phyloP scores from a whole-genome alignment of 2,113 vertebrate genomes.

The Stegostoma tigrinum region DNA sequence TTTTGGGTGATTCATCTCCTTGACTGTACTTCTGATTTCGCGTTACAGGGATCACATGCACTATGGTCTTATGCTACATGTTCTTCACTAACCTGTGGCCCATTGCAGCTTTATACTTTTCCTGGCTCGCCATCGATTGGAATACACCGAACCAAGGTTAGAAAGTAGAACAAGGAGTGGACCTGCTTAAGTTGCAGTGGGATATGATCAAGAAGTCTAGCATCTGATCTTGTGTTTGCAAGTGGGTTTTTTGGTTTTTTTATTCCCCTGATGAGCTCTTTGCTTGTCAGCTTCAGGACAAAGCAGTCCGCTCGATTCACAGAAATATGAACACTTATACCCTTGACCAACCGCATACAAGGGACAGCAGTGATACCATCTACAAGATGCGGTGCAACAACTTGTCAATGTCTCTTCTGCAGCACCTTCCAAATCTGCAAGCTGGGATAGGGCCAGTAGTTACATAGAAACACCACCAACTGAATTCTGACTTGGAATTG shows the following conservation, averaged over 20 bases:
- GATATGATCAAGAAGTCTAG: too few relatives aligned
- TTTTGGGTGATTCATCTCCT: neutral
- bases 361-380: too few relatives aligned
- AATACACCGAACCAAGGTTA: slow-evolving; percentile 89
- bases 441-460: neutral
- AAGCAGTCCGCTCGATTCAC: neutral
- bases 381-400: too few relatives aligned
- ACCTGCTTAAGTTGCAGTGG: neutral
- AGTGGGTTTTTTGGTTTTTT: neutral
- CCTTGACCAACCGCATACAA: neutral
- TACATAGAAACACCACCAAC: neutral
- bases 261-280: neutral
- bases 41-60: slow-evolving; percentile 66
- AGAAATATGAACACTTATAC: neutral
- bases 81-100: slow-evolving; percentile 91
- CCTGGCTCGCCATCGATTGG: slow-evolving; percentile 94
- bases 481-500: neutral
- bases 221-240: neutral
- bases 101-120: slow-evolving; percentile 75
- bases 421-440: neutral
- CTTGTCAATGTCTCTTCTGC: neutral
- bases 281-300: neutral
- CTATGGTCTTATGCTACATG: slow-evolving; percentile 73
- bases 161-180: neutral
- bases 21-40: neutral